Percentiles rank a stretch among this genome's conserved stretches.
Evolutionary conservation across 2,113 vertebrate genomes (phyloP).

Genomic region (Carlito syrichta): DNA sequence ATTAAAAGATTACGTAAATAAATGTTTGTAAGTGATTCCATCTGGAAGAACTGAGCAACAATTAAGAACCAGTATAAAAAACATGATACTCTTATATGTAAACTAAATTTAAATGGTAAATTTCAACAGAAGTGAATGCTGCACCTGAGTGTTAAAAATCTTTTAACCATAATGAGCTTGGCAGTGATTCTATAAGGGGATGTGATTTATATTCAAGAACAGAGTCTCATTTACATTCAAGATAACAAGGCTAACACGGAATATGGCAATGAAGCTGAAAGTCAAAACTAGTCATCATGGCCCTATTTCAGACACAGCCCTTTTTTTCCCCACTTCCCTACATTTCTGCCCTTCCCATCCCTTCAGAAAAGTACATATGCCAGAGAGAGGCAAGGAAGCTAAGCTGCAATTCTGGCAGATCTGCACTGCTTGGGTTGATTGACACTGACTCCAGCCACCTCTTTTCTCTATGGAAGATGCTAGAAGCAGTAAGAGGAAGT

Average conservation of each 20-base stretch:
- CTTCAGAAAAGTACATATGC: constrained; percentile 85
- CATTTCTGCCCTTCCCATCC: constrained; percentile 56
- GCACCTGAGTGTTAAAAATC: not conserved
- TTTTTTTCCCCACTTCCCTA: not conserved
- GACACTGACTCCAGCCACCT: constrained; percentile 76
- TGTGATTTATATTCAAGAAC: not conserved
- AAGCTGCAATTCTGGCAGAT: constrained; percentile 84
- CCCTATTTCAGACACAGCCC: not conserved
- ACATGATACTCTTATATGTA: not conserved
- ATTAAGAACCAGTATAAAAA: not conserved
- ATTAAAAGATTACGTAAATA: not conserved
- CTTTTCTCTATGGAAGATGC: not conserved
- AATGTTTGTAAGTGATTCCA: not conserved
- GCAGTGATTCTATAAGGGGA: not conserved
- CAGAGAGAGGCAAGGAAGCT: constrained; percentile 85
- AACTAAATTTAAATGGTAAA: constrained; percentile 9
- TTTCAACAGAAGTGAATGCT: not conserved
- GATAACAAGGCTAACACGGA: not conserved
- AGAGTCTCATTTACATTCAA: not conserved
- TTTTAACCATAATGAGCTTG: not conserved
- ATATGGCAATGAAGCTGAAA: not conserved
- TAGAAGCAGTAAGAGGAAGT: not conserved
- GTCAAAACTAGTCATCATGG: not conserved
- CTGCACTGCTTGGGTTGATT: constrained; percentile 78
- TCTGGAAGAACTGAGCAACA: not conserved